Evolutionary conservation across 2,888 invertebrate species (phyloP).

Genomic region (Cenopis cana): DNA sequence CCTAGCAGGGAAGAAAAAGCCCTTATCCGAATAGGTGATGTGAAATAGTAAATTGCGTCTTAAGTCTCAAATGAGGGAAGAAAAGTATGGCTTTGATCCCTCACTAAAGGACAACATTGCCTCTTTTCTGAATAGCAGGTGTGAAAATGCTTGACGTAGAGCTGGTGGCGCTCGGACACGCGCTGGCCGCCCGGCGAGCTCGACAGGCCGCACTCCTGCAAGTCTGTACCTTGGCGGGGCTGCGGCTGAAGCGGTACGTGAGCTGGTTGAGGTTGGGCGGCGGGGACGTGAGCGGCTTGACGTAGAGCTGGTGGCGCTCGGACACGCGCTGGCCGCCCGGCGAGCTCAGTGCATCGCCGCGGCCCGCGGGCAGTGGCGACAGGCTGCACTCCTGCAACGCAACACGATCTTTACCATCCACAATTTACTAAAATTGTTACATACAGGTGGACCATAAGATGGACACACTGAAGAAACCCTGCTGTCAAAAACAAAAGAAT

Average conservation of each 20-base stretch:
- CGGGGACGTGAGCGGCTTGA: constrained; percentile 79
- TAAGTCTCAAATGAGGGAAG: too few relatives aligned
- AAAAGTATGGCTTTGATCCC: too few relatives aligned
- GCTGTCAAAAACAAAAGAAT: too few relatives aligned
- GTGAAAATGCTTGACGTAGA: constrained; percentile 81
- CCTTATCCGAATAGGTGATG: too few relatives aligned
- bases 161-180: constrained; percentile 83
- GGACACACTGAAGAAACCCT: too few relatives aligned
- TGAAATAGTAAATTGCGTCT: too few relatives aligned
- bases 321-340: constrained; percentile 78
- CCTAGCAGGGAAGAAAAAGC: too few relatives aligned
- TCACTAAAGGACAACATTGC: too few relatives aligned
- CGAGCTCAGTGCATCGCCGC: constrained; percentile 84
- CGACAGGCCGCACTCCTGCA: background rate
- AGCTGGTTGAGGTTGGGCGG: constrained; percentile 82
- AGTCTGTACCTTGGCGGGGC: constrained; percentile 91
- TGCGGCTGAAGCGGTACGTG: constrained; percentile 93
- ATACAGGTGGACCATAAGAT: too few relatives aligned
- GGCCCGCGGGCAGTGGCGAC: constrained; percentile 89
- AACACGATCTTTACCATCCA: background rate
- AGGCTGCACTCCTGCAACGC: constrained; percentile 70
- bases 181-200: constrained; percentile 61
- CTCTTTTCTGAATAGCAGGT: too few relatives aligned
- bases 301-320: constrained; percentile 83
- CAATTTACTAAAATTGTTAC: too few relatives aligned